Evolutionary conservation across 2,113 vertebrate genomes (phyloP), one percentile per base, ranked within the genome.

Genomic region (Uropsilus gracilis): DNA sequence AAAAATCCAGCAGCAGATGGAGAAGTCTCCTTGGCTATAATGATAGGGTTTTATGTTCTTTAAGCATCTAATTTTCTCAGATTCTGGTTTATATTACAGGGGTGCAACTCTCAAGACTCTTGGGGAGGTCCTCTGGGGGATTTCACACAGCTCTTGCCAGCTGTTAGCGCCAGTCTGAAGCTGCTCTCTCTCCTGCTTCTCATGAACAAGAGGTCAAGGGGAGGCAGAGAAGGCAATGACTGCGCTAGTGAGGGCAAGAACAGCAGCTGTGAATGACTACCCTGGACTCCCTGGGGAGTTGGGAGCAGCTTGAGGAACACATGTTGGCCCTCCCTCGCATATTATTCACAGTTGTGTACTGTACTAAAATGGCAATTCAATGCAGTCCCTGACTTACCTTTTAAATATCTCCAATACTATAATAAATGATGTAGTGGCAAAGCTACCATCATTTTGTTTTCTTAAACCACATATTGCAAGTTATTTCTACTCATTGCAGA

Each of bases 261-360:
- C 76, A 84, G 92, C 97, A 97, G 97, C 97, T 97, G 97, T 37
- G 95, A 91, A 50, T 24, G 94, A 85, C 75, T 81, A 26, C 48
- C 95, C 91, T 39, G 53, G 69, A 24, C 84, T 94, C 97, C 73
- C 95, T 1, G 32, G 95, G 87, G 97, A 95, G 34, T 3, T 0
- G 20, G 77, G 91, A 95, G 96, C 97, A 97, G 97, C 97, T 96
- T 97, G 97, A 93, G 81, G 72, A 96, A 93, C 97, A 97, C 97
- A 95, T 96, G 96, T 26, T 95, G 96, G 85, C 68, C 64, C 75
- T 93, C 76, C 91, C 75, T 44, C n/a, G 71, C 73, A 77, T 50
- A 87, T 91, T 87, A 95, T 8, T 87, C 89, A 90, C 95, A 96
- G 78, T 95, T 86, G 93, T 44, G 72, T 57, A 57, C 91, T 89